phyloP scores from a whole-genome alignment of 2,113 vertebrate species.

The Atlantisia rogersi region DNA sequence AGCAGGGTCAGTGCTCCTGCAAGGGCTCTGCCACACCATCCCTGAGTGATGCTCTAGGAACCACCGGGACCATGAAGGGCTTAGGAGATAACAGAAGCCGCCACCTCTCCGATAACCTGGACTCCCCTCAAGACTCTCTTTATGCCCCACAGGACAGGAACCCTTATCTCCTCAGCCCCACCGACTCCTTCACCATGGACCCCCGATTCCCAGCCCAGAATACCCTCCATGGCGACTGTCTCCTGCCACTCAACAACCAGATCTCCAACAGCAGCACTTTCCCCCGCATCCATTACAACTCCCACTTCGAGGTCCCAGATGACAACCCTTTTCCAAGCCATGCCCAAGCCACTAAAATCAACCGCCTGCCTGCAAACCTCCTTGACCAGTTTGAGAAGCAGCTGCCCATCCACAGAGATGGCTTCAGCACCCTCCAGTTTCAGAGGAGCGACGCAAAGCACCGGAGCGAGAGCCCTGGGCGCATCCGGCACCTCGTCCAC shows the following conservation, averaged over 20 bases:
- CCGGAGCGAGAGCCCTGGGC: constrained; percentile 93
- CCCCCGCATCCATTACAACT: constrained; percentile 96
- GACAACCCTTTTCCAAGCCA: constrained; percentile 90
- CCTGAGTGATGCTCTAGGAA: constrained; percentile 72
- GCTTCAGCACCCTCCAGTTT: constrained; percentile 97
- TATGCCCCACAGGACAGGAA: constrained; percentile 87
- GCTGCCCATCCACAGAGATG: constrained; percentile 90
- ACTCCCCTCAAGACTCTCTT: constrained; percentile 85
- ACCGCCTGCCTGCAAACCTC: constrained; percentile 88
- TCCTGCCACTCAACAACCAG: constrained; percentile 94
- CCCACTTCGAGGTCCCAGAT: constrained; percentile 93
- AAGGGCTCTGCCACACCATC: constrained; percentile 5
- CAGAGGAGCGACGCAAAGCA: constrained; percentile 89
- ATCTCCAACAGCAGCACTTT: constrained; percentile 96
- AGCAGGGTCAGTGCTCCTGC: background rate
- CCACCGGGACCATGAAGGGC: constrained; percentile 90
- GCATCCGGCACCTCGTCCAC: constrained; percentile 95
- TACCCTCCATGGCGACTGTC: constrained; percentile 85
- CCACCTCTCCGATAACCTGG: constrained; percentile 91
- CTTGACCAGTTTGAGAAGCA: constrained; percentile 98
- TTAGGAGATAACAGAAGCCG: constrained; percentile 91
- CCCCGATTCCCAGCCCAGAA: constrained; percentile 80
- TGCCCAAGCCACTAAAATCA: constrained; percentile 87
- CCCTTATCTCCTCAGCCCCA: constrained; percentile 91
- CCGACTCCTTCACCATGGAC: constrained; percentile 91